phyloP scores from a whole-genome alignment of 2,888 invertebrate species.

The Tenthredo distinguenda region DNA sequence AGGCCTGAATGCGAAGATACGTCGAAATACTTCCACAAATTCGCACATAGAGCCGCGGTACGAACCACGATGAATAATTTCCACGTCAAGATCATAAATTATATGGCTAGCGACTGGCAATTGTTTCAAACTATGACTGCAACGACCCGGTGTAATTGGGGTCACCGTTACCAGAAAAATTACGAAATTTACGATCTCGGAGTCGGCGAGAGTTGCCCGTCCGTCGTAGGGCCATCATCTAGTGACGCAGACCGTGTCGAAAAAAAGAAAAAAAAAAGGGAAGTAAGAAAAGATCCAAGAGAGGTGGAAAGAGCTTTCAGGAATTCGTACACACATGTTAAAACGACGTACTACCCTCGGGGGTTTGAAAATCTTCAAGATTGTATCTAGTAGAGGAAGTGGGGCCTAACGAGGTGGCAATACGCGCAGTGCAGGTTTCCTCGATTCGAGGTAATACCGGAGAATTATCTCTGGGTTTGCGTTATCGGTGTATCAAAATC shows the following conservation, averaged over 20 bases:
- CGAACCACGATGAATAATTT: constrained; percentile 33
- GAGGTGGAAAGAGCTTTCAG: background rate
- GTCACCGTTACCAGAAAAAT: constrained; percentile 48
- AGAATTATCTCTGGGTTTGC: background rate
- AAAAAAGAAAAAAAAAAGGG: background rate
- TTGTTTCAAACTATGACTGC: constrained; percentile 48
- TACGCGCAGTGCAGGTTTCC: background rate
- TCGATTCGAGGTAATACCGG: background rate
- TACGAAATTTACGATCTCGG: constrained; percentile 28
- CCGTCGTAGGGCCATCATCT: constrained; percentile 7
- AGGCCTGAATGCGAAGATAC: background rate
- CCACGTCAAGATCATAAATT: constrained; percentile 44
- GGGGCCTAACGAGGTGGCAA: background rate
- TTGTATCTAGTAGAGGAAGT: background rate
- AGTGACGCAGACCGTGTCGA: background rate
- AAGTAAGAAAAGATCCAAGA: background rate
- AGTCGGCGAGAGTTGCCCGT: background rate
- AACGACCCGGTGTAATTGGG: constrained; percentile 40
- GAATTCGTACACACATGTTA: background rate
- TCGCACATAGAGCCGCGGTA: background rate
- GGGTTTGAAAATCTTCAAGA: background rate
- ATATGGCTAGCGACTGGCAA: constrained; percentile 33
- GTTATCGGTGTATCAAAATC: no score
- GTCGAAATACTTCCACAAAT: background rate
- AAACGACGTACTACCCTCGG: background rate